These are phyloP conservation scores for Parauchenoglanis punctatus DNA, from an alignment of 2,797 vertebrate genomes.

Conservation along the genomic window DNA sequence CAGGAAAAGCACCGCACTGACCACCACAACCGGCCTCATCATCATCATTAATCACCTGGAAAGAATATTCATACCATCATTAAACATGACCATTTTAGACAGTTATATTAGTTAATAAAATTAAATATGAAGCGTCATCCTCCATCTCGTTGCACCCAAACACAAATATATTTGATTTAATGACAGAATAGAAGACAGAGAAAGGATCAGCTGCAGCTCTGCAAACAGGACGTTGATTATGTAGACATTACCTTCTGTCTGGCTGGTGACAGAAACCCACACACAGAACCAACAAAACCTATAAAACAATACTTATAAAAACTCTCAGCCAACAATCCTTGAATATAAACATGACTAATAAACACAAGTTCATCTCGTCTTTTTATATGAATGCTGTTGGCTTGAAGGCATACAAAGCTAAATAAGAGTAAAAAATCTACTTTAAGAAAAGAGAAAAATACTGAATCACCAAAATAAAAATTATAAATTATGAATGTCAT, in stretches of 20 bases:
- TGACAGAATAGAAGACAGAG: neutral
- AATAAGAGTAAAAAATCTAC: neutral
- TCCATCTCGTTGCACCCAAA: neutral
- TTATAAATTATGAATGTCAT: neutral
- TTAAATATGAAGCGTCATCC: neutral
- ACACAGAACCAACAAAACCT: neutral
- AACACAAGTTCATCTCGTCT: neutral
- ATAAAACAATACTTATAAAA: neutral
- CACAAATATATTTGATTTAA: constrained; percentile 16
- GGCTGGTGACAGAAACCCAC: constrained; percentile 17
- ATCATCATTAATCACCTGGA: constrained; percentile 57
- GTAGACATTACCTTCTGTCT: neutral
- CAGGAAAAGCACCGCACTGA: constrained; percentile 69
- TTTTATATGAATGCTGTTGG: neutral
- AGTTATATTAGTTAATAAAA: neutral
- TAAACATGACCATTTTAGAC: neutral
- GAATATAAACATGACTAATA: neutral
- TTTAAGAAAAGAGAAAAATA: neutral
- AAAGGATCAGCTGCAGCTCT: neutral
- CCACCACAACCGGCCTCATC: constrained; percentile 68
- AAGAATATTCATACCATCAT: constrained; percentile 27
- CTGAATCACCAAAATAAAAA: neutral
- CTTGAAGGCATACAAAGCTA: neutral
- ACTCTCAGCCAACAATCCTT: no score
- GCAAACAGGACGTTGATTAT: constrained; percentile 8